Evolutionary conservation across 1,140 invertebrate genomes (phyloP).

Genomic region (Drosophila erecta): DNA sequence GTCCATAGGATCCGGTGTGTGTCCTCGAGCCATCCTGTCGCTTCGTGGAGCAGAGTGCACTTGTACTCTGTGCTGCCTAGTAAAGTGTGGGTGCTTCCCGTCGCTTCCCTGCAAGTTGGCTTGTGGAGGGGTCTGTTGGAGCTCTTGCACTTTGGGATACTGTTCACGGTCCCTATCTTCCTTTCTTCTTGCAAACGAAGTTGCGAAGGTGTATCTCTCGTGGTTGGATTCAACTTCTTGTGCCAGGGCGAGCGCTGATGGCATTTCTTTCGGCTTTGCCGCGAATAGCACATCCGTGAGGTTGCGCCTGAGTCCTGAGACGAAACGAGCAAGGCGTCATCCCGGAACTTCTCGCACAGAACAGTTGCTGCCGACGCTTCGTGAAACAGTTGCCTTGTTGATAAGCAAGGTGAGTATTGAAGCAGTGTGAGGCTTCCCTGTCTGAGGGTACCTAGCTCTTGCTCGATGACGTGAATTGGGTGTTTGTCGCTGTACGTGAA

Average conservation of each 20-base stretch:
- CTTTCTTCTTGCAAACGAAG: slow-evolving; percentile 12
- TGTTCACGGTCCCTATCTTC: slow-evolving; percentile 13
- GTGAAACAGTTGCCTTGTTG: background rate
- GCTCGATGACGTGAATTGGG: too few species aligned
- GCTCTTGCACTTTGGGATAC: background rate
- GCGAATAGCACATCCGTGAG: background rate
- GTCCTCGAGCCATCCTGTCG: too few species aligned
- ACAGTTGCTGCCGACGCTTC: background rate
- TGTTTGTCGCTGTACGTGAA: too few species aligned
- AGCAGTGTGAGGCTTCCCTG: background rate
- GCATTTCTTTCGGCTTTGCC: slow-evolving; percentile 5
- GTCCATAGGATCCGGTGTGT: too few species aligned
- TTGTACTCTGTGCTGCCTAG: too few species aligned
- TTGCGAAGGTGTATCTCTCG: slow-evolving; percentile 15
- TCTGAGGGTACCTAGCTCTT: background rate
- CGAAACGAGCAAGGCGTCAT: background rate
- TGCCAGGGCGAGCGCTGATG: too few species aligned
- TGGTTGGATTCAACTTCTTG: slow-evolving; percentile 20
- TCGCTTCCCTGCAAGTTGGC: too few species aligned
- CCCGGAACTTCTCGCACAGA: background rate
- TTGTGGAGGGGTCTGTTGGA: background rate
- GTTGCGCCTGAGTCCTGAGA: background rate
- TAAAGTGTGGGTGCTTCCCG: too few species aligned
- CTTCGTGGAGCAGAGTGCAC: too few species aligned
- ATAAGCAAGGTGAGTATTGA: background rate